Evolutionary conservation across 1,140 invertebrate genomes (phyloP).

Genomic region (Mercenaria mercenaria): DNA sequence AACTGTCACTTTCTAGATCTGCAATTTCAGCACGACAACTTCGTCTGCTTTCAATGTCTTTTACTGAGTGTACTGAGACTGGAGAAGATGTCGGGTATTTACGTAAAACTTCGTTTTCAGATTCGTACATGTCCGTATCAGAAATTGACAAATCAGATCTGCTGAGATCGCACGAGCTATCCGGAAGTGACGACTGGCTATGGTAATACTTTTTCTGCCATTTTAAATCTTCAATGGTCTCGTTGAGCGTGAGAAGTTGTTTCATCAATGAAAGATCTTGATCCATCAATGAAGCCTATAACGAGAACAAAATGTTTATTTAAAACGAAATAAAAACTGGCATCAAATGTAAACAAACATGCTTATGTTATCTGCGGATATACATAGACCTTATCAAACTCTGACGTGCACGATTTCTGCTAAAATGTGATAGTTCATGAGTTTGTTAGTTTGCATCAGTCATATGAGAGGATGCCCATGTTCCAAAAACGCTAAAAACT

Average conservation of each 20-base stretch:
- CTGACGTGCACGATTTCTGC: no score
- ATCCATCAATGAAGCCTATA: constrained; percentile 80
- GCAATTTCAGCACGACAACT: not conserved
- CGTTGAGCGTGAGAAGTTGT: constrained; percentile 80
- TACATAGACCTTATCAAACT: no score
- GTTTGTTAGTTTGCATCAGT: no score
- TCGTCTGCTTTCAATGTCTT: not conserved
- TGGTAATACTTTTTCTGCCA: constrained; percentile 76
- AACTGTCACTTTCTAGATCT: not conserved
- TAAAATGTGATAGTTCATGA: no score
- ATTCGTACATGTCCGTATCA: constrained; percentile 78
- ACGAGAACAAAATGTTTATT: constrained; percentile 40
- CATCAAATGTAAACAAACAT: not conserved
- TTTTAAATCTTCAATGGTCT: constrained; percentile 81
- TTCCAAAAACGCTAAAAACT: no score
- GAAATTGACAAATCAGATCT: constrained; percentile 73
- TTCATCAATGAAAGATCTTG: constrained; percentile 81
- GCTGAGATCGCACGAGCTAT: constrained; percentile 70
- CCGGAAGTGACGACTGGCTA: constrained; percentile 63
- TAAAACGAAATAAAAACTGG: not conserved
- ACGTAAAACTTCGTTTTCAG: constrained; percentile 67
- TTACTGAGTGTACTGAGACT: not conserved
- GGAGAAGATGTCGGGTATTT: constrained; percentile 56
- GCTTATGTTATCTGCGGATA: not conserved
- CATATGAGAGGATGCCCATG: no score